A percentile compares a stretch with the other conserved stretches of the same genome.
phyloP scores from a whole-genome alignment of 1,140 invertebrate genomes.

The Oscheius sp. region DNA sequence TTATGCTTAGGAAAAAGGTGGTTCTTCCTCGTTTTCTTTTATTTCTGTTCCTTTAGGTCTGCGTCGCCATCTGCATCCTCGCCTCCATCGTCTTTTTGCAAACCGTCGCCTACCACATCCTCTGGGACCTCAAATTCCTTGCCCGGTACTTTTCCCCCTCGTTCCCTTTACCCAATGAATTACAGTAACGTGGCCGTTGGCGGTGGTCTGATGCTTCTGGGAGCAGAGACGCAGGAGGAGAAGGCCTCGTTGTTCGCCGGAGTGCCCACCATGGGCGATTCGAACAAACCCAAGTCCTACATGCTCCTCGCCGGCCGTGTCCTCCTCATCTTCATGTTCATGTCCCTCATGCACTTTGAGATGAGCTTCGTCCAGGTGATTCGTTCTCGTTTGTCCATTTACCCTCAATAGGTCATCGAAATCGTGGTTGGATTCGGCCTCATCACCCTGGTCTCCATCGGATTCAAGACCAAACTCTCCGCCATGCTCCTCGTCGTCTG shows the following conservation, averaged over 20 bases:
- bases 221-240: constrained; percentile 78
- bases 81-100: constrained; percentile 94
- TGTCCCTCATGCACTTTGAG: constrained; percentile 90
- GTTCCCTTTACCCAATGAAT: constrained; percentile 18
- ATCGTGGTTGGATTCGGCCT: constrained; percentile 87
- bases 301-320: constrained; percentile 91
- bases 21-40: not conserved
- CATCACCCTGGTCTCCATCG: constrained; percentile 92
- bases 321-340: constrained; percentile 96
- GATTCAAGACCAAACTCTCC: constrained; percentile 96
- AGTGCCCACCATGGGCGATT: constrained; percentile 82
- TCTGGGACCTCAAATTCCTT: constrained; percentile 96
- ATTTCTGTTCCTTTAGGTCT: constrained; percentile 68
- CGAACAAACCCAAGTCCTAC: constrained; percentile 96
- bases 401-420: constrained; percentile 71
- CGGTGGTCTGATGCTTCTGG: constrained; percentile 85
- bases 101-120: constrained; percentile 72
- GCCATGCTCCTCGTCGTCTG: constrained; percentile 87
- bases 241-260: constrained; percentile 87
- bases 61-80: constrained; percentile 85
- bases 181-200: constrained; percentile 90
- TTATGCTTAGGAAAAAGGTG: constrained; percentile 75
- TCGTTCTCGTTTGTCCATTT: constrained; percentile 20
- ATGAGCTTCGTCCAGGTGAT: constrained; percentile 75
- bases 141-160: constrained; percentile 62